These are phyloP conservation scores for Battus philenor DNA, from an alignment of 1,140 invertebrate genomes.

Conservation along the genomic window DNA sequence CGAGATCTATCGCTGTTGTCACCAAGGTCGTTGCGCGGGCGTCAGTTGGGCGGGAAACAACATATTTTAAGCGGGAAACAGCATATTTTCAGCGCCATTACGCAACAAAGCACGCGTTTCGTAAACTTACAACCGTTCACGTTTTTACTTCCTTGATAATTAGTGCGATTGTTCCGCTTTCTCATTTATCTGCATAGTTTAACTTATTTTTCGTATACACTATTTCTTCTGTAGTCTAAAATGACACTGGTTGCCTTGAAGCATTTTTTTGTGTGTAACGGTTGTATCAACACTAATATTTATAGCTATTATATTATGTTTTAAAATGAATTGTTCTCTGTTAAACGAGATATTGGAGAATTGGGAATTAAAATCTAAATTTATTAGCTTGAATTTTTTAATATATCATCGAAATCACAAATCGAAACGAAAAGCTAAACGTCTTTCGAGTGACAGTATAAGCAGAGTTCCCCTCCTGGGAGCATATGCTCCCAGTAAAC, in stretches of 20 bases:
- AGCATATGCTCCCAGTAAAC: too few relatives aligned
- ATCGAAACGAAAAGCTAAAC: too few relatives aligned
- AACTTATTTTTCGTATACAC: neutral
- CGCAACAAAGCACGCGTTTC: constrained; percentile 11
- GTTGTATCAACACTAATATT: too few relatives aligned
- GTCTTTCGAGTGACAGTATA: too few relatives aligned
- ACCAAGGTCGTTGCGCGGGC: constrained; percentile 5
- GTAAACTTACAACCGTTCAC: neutral
- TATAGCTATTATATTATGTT: neutral
- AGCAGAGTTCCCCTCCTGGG: too few relatives aligned
- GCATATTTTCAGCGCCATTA: constrained; percentile 13
- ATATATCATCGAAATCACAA: too few relatives aligned
- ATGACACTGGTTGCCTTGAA: too few relatives aligned
- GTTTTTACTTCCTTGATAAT: constrained; percentile 15
- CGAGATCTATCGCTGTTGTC: neutral
- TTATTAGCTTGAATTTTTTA: too few relatives aligned
- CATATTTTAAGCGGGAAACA: constrained; percentile 10
- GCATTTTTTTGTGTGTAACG: too few relatives aligned
- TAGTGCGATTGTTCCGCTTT: constrained; percentile 12
- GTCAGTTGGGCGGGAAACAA: constrained; percentile 4
- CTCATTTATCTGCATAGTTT: neutral
- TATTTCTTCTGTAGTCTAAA: neutral
- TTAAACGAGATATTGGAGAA: neutral
- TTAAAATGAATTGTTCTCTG: neutral
- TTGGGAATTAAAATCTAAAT: too few relatives aligned